phyloP scores from a whole-genome alignment of 2,113 vertebrate genomes.

The Geococcyx californianus region DNA sequence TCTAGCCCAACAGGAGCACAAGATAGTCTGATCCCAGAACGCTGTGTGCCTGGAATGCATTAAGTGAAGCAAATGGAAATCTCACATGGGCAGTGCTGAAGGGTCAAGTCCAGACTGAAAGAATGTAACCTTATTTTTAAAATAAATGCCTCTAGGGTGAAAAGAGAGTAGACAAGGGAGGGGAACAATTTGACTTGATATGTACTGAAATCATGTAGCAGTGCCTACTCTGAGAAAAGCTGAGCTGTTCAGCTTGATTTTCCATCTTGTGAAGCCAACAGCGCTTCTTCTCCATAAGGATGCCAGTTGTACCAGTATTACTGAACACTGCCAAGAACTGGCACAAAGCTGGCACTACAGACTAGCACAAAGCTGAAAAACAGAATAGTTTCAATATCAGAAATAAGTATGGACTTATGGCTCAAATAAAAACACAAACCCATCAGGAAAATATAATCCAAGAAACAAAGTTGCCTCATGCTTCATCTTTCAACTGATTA shows the following conservation, averaged over 20 bases:
- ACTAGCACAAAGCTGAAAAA: not conserved
- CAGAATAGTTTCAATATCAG: not conserved
- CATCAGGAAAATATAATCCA: not conserved
- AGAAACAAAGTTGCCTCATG: not conserved
- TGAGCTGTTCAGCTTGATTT: not conserved
- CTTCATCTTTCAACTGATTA: not conserved
- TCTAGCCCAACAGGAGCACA: not conserved
- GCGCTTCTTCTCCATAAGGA: not conserved
- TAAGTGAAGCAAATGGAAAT: slow-evolving; percentile 42
- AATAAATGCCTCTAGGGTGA: slow-evolving; percentile 23
- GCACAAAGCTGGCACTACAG: not conserved
- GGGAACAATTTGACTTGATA: not conserved
- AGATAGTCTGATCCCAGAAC: not conserved
- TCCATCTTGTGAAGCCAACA: not conserved
- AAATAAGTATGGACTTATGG: not conserved
- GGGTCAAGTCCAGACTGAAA: slow-evolving; percentile 40
- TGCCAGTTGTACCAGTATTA: not conserved
- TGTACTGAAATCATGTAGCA: not conserved
- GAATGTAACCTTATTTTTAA: slow-evolving; percentile 58
- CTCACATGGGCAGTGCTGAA: not conserved
- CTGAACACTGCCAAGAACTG: not conserved
- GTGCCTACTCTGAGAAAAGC: not conserved
- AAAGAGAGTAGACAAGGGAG: not conserved
- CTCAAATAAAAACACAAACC: not conserved
- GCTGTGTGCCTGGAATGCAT: slow-evolving; percentile 29